Percentiles rank a stretch among this genome's conserved stretches.
Evolutionary conservation across 2,797 vertebrate species (phyloP).

Genomic region (Vireo griseus): DNA sequence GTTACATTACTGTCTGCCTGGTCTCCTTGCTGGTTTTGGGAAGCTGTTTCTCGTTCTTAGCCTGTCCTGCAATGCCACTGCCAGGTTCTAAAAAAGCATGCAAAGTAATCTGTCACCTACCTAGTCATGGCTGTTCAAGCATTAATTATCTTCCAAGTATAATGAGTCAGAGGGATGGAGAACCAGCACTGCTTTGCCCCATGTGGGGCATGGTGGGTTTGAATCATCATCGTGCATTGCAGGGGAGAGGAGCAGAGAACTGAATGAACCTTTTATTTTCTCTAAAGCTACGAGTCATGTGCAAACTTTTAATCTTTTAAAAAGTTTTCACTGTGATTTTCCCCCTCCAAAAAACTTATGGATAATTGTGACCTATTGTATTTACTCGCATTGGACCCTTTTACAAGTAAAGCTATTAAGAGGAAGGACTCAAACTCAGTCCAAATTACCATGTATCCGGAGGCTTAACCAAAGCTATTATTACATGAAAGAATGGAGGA

Average conservation of each 20-base stretch:
- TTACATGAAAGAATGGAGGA: constrained; percentile 71
- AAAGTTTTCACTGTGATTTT: constrained; percentile 22
- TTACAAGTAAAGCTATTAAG: constrained; percentile 69
- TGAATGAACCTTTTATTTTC: not conserved
- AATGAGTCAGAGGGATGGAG: not conserved
- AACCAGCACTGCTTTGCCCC: not conserved
- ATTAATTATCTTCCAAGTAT: not conserved
- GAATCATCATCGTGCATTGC: not conserved
- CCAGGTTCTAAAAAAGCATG: not conserved
- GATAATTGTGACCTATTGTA: constrained; percentile 54
- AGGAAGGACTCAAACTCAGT: constrained; percentile 55
- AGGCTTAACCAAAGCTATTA: constrained; percentile 71
- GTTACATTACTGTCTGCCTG: not conserved
- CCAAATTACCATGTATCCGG: constrained; percentile 68
- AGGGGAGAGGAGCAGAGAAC: not conserved
- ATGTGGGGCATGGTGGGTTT: not conserved
- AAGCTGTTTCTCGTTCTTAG: not conserved
- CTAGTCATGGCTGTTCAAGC: not conserved
- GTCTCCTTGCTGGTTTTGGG: not conserved
- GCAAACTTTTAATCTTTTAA: constrained; percentile 28
- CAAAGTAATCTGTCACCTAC: not conserved
- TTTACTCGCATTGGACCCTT: constrained; percentile 24
- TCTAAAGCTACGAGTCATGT: not conserved
- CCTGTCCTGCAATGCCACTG: not conserved
- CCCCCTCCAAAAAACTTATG: not conserved